These are phyloP conservation scores for Serrognathus titanus DNA, from an alignment of 2,888 invertebrate species.

Conservation along the genomic window DNA sequence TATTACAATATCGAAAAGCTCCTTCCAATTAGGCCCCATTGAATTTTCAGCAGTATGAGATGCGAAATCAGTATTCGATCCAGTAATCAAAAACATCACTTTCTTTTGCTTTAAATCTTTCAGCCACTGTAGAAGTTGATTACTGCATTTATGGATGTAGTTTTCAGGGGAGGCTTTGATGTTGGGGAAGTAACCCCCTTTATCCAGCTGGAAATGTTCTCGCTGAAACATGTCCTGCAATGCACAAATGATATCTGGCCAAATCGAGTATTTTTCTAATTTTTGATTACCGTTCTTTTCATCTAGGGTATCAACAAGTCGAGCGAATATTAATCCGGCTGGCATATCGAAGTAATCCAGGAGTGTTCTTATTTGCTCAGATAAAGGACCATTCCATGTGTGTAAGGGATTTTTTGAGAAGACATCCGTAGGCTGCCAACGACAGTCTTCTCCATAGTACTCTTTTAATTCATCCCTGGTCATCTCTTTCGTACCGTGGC, in stretches of 20 bases:
- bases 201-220: constrained; percentile 54
- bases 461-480: constrained; percentile 51
- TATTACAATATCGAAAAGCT: constrained; percentile 51
- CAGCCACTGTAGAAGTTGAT: constrained; percentile 57
- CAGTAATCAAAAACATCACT: constrained; percentile 65
- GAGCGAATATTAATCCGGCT: constrained; percentile 61
- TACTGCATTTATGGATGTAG: constrained; percentile 58
- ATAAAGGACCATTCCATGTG: constrained; percentile 62
- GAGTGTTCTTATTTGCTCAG: constrained; percentile 59
- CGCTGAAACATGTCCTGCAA: constrained; percentile 59
- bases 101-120: constrained; percentile 54
- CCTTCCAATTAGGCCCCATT: constrained; percentile 63
- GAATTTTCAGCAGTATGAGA: constrained; percentile 60
- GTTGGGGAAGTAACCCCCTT: constrained; percentile 61
- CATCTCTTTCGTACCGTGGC: constrained; percentile 63
- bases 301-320: constrained; percentile 64
- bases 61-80: constrained; percentile 69
- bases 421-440: constrained; percentile 55
- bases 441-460: constrained; percentile 56
- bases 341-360: constrained; percentile 74
- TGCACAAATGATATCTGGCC: constrained; percentile 63
- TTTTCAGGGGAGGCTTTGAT: constrained; percentile 56
- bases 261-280: constrained; percentile 54
- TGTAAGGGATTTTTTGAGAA: constrained; percentile 56
- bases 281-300: constrained; percentile 39